Conservation (phyloP, 2,888 invertebrate genomes). For the Sarcophaga rosellei region DNA sequence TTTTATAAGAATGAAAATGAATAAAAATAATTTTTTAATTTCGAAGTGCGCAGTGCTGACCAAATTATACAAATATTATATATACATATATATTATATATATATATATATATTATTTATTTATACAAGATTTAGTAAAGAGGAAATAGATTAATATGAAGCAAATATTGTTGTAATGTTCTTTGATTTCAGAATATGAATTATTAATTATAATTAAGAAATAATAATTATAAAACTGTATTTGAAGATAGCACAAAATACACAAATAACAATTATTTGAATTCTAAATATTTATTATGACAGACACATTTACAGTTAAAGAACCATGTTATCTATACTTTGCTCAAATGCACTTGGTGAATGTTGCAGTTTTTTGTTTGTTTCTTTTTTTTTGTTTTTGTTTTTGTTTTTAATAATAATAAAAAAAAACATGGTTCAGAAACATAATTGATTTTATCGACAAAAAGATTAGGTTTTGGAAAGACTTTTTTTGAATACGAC, state of each 20-base stretch:
- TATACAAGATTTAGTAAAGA: not conserved
- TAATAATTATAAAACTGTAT: constrained; percentile 12
- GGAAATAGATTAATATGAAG: constrained; percentile 36
- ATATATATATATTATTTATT: constrained; percentile 7
- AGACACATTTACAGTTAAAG: constrained; percentile 57
- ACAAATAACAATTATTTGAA: constrained; percentile 52
- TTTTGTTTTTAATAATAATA: not conserved
- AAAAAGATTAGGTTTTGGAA: constrained; percentile 75
- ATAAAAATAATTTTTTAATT: constrained; percentile 16
- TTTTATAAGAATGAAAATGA: not conserved
- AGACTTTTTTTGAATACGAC: constrained; percentile 71
- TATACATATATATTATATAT: constrained; percentile 15
- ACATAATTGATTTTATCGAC: constrained; percentile 65
- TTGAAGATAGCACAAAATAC: constrained; percentile 54
- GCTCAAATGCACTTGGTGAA: constrained; percentile 27
- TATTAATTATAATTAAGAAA: constrained; percentile 32
- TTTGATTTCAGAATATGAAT: constrained; percentile 35
- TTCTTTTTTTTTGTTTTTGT: too few species aligned
- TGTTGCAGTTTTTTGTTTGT: not conserved
- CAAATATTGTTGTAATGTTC: constrained; percentile 28
- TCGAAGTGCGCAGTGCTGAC: constrained; percentile 50
- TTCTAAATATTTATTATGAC: constrained; percentile 45
- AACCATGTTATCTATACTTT: constrained; percentile 46
- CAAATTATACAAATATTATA: constrained; percentile 14
- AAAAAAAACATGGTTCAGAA: constrained; percentile 69